Base-by-base conservation (phyloP, 2,113 vertebrate genomes). In the Coreoperca whiteheadi region DNA sequence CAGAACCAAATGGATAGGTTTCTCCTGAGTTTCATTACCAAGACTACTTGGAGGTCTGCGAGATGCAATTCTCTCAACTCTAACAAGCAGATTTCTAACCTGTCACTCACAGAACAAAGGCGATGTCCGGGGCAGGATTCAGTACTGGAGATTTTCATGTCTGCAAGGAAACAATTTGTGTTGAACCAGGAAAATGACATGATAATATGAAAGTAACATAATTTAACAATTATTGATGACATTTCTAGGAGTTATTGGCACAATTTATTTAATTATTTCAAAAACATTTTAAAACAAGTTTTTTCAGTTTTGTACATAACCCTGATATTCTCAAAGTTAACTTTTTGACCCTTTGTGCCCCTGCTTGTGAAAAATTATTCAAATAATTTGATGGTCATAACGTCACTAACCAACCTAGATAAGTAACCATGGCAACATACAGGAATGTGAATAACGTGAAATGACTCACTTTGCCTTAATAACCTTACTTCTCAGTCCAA, bases 61-160 rank as follows among this genome's bases (percentile, higher is more conserved):
- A 73, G 79, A 67, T 48, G 46, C 59, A 74, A 20, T 82, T 69
- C 48, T 87, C 21, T 63, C n/a, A 32, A 18, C 39, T 64, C 48
- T 57, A 71, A 79, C 60, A 53, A 67, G 51, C 56, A 15, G 65
- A 79, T 87, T 53, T 75, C 46, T 72, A 28, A 76, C 30, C 57
- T 53, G 59, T 57, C 67, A 63, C 28, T 76, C 60, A 66, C 54
- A 78, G 61, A 80, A 60, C 7, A 32, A 25, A 63, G 53, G 4
- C 8, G 0, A 23, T 8, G 32, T 63, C 23, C 16, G 14, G 41
- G 11, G 53, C 48, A 20, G 16, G 50, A 72, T 51, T 82, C n/a
- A 39, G 51, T 25, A 30, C 59, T 41, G 39, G 32, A 81, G 28
- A 60, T 39, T 41, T 41, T 65, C 51, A 60, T 28, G 50, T 63